These are phyloP conservation scores for Cephus pulcher DNA, from an alignment of 2,888 invertebrate species.

Conservation along the genomic window DNA sequence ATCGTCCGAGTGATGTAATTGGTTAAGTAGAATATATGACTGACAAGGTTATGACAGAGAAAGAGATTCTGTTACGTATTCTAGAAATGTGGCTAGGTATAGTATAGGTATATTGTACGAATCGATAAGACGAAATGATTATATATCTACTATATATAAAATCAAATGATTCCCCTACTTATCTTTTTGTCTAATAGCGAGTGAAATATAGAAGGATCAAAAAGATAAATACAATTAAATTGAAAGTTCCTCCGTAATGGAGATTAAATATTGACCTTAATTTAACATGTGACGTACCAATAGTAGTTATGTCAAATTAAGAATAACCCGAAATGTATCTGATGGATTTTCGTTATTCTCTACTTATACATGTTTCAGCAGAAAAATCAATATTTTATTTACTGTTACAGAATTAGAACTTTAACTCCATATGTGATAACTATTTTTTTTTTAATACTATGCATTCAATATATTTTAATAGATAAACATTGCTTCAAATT, in stretches of 20 bases:
- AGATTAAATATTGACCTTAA: background rate
- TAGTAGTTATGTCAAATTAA: background rate
- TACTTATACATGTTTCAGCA: background rate
- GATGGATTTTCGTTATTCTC: background rate
- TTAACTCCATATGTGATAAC: background rate
- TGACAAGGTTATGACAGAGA: background rate
- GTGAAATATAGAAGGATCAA: background rate
- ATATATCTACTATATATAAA: too few species aligned
- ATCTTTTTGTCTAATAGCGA: background rate
- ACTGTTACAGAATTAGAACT: background rate
- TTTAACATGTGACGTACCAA: background rate
- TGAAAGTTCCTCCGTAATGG: background rate
- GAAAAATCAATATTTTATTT: background rate
- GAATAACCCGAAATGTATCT: background rate
- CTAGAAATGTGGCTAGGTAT: background rate
- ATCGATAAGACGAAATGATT: background rate
- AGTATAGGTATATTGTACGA: background rate
- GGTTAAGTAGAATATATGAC: background rate
- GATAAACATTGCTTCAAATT: background rate
- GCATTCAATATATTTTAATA: background rate
- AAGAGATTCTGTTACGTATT: background rate
- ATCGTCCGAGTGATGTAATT: background rate
- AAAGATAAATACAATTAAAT: background rate
- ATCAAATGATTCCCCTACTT: too few species aligned
- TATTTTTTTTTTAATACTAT: background rate